These are phyloP conservation scores for Synaphobranchus kaupii DNA, from an alignment of 2,797 vertebrate species.

Conservation along the genomic window DNA sequence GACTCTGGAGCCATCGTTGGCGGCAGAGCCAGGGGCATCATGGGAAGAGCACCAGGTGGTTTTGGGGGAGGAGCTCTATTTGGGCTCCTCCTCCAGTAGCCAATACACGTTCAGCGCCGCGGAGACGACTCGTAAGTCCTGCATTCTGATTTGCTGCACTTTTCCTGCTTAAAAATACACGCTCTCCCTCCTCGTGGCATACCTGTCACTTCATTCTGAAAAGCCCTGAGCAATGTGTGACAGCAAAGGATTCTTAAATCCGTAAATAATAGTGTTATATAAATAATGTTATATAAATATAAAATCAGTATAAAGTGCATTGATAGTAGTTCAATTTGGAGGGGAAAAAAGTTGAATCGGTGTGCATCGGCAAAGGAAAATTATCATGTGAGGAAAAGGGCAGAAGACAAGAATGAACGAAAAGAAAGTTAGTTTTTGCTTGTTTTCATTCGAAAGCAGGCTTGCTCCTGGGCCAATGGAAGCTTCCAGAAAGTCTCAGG, in stretches of 20 bases:
- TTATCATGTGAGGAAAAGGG: background rate
- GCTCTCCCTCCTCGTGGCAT: background rate
- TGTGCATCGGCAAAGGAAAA: background rate
- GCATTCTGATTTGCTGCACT: too few relatives aligned
- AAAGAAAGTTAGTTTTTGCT: conserved; percentile 29
- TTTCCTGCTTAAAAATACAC: background rate
- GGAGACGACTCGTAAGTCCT: conserved; percentile 61
- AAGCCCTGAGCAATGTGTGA: background rate
- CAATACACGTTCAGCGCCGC: conserved; percentile 86
- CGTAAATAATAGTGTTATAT: background rate
- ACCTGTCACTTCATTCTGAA: background rate
- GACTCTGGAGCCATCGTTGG: conserved; percentile 81
- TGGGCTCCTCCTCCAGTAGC: conserved; percentile 92
- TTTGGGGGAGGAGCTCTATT: conserved; percentile 73
- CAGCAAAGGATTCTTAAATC: background rate
- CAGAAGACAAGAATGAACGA: background rate
- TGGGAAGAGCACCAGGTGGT: conserved; percentile 53
- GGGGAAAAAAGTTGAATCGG: background rate
- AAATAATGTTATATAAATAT: background rate
- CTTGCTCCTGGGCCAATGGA: conserved; percentile 81
- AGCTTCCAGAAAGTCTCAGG: conserved; percentile 76
- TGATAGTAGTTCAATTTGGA: background rate
- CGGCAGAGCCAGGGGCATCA: conserved; percentile 67
- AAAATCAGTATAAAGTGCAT: background rate
- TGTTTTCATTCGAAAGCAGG: conserved; percentile 62